A percentile compares a stretch with the other conserved stretches of the same genome.
phyloP scores from a whole-genome alignment of 2,113 vertebrate species.

The Gobio gobio region DNA sequence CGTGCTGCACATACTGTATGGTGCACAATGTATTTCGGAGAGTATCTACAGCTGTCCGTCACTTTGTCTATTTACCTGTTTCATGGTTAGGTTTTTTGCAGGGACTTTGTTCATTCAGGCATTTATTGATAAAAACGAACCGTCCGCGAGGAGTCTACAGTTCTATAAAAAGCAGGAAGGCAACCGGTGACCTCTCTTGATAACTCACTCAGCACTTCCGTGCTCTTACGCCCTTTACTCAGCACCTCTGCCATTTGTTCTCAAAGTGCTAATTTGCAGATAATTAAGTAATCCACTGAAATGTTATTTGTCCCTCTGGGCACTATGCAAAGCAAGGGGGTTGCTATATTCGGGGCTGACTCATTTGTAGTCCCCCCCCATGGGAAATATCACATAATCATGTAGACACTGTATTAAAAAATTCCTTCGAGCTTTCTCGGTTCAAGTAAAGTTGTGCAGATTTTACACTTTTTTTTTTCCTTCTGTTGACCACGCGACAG shows the following conservation, averaged over 20 bases:
- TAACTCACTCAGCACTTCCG: slow-evolving; percentile 35
- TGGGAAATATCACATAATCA: slow-evolving; percentile 65
- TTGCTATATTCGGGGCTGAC: slow-evolving; percentile 71
- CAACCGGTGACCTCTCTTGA: slow-evolving; percentile 37
- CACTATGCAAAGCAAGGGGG: slow-evolving; percentile 56
- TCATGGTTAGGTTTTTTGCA: background rate
- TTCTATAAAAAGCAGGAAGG: slow-evolving; percentile 36
- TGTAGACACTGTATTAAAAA: slow-evolving; percentile 66
- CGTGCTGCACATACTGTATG: background rate
- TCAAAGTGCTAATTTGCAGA: slow-evolving; percentile 78
- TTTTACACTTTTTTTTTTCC: background rate
- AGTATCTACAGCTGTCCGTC: background rate
- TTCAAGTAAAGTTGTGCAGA: slow-evolving; percentile 36
- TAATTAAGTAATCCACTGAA: slow-evolving; percentile 81
- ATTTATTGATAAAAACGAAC: background rate
- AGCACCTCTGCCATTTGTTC: slow-evolving; percentile 72
- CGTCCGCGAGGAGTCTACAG: background rate
- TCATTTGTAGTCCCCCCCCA: slow-evolving; percentile 67
- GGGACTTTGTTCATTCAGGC: background rate
- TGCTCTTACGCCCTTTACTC: slow-evolving; percentile 38
- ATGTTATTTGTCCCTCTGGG: slow-evolving; percentile 74
- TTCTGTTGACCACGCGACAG: background rate
- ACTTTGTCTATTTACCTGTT: background rate
- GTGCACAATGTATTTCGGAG: background rate
- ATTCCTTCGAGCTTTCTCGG: slow-evolving; percentile 56